Evolutionary conservation across 2,888 invertebrate species (phyloP).

Genomic region (Therioaphis trifolii): DNA sequence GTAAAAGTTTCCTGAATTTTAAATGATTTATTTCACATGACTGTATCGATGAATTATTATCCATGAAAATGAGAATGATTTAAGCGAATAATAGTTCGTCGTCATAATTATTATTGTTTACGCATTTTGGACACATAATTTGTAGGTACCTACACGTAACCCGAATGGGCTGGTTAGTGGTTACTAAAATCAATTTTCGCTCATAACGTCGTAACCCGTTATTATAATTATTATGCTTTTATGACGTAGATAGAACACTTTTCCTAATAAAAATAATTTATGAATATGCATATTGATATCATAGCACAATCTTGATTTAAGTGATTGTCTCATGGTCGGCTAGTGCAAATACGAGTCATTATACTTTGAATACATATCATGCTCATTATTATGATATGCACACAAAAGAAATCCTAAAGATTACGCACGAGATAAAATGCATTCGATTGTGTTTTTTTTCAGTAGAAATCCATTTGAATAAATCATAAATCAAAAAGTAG

Average conservation of each 20-base stretch:
- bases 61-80: too few species aligned
- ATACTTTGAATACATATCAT: constrained; percentile 11
- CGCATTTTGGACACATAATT: too few species aligned
- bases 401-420: constrained; percentile 16
- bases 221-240: not conserved
- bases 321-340: constrained; percentile 46
- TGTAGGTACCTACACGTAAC: too few species aligned
- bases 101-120: too few species aligned
- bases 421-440: not conserved
- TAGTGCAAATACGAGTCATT: constrained; percentile 12
- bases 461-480: constrained; percentile 1
- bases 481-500: constrained; percentile 27
- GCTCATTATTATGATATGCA: not conserved
- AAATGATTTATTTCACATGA: too few species aligned
- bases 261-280: constrained; percentile 45
- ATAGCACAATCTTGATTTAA: constrained; percentile 43
- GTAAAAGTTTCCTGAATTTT: too few species aligned
- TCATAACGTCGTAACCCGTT: constrained; percentile 3
- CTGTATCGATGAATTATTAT: too few species aligned
- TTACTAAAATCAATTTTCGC: not conserved
- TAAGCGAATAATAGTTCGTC: too few species aligned
- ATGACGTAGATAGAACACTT: not conserved
- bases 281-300: constrained; percentile 31
- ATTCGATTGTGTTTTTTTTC: too few species aligned
- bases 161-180: too few species aligned